These are phyloP conservation scores for Physella acuta DNA, from an alignment of 1,140 invertebrate species.

Conservation along the genomic window DNA sequence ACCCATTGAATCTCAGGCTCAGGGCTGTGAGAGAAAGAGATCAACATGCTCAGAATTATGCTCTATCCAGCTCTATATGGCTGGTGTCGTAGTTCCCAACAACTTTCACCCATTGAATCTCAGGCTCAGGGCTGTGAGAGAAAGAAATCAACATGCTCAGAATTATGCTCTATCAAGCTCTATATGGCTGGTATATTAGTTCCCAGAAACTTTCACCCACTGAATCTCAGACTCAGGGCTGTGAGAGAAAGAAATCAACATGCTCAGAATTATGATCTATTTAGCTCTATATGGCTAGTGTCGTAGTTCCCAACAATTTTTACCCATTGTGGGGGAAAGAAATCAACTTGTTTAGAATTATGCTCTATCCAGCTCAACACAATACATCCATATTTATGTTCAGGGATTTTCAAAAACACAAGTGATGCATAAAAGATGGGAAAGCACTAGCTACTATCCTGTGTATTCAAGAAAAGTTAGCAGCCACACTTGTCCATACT, in stretches of 20 bases:
- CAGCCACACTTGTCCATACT: too few relatives aligned
- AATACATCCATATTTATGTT: too few relatives aligned
- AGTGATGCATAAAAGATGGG: too few relatives aligned
- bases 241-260: neutral
- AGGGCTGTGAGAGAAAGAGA: conserved; percentile 31
- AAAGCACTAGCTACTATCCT: too few relatives aligned
- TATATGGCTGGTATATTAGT: neutral
- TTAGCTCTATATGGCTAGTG: neutral
- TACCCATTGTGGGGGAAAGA: conserved; percentile 30
- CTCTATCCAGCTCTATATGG: conserved; percentile 12
- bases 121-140: conserved; percentile 35
- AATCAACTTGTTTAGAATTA: neutral
- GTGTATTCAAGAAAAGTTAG: too few relatives aligned
- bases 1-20: conserved; percentile 35
- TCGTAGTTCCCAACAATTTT: neutral
- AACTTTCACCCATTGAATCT: conserved; percentile 35
- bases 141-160: neutral
- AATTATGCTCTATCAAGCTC: neutral
- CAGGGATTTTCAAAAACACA: too few relatives aligned
- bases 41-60: neutral
- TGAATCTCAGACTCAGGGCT: conserved; percentile 38
- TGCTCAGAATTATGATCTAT: neutral
- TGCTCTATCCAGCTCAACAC: neutral
- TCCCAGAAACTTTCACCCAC: conserved; percentile 26
- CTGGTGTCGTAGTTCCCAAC: conserved; percentile 12